phyloP scores from a whole-genome alignment of 2,113 vertebrate genomes.

The Thermophis baileyi region DNA sequence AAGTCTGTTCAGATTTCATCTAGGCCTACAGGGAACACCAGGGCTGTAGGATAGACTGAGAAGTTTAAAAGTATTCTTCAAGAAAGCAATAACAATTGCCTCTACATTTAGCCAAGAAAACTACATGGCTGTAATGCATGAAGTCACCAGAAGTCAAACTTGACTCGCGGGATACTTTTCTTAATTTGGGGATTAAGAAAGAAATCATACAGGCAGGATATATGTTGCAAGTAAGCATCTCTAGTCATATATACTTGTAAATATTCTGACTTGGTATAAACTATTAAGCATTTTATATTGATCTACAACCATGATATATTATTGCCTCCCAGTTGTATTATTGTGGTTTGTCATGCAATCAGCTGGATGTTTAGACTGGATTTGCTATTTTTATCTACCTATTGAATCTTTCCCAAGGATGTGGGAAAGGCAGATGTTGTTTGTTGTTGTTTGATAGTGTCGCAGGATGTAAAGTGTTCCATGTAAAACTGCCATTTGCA shows the following conservation, averaged over 20 bases:
- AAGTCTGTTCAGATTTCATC: background rate
- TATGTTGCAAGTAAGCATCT: background rate
- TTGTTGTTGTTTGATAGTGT: background rate
- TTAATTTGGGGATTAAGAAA: background rate
- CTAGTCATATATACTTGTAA: rapidly evolving
- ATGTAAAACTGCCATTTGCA: background rate
- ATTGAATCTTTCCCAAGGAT: background rate
- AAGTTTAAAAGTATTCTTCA: background rate
- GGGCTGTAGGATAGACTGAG: background rate
- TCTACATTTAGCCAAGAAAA: background rate
- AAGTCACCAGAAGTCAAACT: background rate
- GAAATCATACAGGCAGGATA: background rate
- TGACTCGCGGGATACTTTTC: background rate
- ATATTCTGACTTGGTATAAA: background rate
- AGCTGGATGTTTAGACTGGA: background rate
- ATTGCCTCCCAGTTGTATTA: background rate
- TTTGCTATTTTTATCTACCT: background rate
- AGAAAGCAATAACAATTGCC: background rate
- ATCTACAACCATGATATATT: background rate
- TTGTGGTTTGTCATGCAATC: background rate
- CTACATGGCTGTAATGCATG: background rate
- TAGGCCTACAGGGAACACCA: background rate
- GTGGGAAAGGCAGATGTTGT: background rate
- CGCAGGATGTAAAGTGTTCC: background rate
- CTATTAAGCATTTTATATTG: constrained; percentile 24